Evolutionary conservation across 1,140 invertebrate species (phyloP).

Genomic region (Danaus melanippus): DNA sequence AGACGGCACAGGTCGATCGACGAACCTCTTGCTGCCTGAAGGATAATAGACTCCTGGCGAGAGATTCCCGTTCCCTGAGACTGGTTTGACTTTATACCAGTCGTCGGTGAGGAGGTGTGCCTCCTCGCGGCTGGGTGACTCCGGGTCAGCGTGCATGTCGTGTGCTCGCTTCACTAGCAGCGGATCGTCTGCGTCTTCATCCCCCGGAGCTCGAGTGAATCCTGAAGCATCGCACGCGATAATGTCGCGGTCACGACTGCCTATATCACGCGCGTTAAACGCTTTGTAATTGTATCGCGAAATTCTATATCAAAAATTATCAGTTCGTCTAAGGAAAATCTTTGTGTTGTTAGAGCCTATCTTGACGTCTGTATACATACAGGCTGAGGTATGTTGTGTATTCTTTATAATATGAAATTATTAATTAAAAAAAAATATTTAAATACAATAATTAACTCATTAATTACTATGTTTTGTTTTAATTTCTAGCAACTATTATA

Average conservation of each 20-base stretch:
- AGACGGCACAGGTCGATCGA: slow-evolving; percentile 53
- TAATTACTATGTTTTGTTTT: no score
- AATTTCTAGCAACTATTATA: no score
- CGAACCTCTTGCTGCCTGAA: slow-evolving; percentile 64
- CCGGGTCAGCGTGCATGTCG: slow-evolving; percentile 64
- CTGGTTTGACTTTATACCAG: slow-evolving; percentile 63
- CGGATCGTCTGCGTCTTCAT: slow-evolving; percentile 51
- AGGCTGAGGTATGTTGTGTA: no score
- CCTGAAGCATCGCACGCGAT: slow-evolving; percentile 65
- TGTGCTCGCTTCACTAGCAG: slow-evolving; percentile 53
- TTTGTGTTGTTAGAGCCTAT: slow-evolving; percentile 49
- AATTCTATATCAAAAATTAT: slow-evolving; percentile 66
- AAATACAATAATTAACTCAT: no score
- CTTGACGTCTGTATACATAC: slow-evolving; percentile 29
- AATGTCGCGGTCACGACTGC: slow-evolving; percentile 66
- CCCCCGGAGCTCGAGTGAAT: slow-evolving; percentile 43
- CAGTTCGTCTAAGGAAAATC: slow-evolving; percentile 51
- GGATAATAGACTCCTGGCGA: slow-evolving; percentile 68
- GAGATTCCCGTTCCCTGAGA: slow-evolving; percentile 60
- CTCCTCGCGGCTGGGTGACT: slow-evolving; percentile 66
- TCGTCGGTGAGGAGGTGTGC: slow-evolving; percentile 63
- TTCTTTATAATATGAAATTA: no score
- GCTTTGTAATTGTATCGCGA: slow-evolving; percentile 64
- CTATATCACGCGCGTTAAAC: slow-evolving; percentile 55
- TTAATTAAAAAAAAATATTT: no score